phyloP scores from a whole-genome alignment of 2,113 vertebrate species.

The Aythya baeri region DNA sequence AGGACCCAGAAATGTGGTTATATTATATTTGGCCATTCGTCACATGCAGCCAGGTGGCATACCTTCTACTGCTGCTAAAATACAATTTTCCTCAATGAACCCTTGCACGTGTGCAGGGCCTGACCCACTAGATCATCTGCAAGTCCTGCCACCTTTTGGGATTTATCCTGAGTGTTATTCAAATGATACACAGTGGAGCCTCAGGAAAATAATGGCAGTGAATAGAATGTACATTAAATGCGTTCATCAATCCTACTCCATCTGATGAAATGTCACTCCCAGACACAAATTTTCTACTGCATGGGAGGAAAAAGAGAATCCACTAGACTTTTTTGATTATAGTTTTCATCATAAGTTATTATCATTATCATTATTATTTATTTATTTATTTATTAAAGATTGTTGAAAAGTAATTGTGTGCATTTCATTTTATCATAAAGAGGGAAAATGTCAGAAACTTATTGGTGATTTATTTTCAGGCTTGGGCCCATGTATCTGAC shows the following conservation, averaged over 20 bases:
- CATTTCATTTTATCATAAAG: background rate
- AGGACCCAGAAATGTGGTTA: background rate
- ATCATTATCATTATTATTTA: no score
- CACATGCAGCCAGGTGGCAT: background rate
- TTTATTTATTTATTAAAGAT: background rate
- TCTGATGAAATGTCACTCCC: background rate
- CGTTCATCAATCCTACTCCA: background rate
- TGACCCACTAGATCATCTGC: background rate
- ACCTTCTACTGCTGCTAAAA: background rate
- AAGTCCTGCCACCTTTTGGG: background rate
- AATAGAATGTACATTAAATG: constrained; percentile 1
- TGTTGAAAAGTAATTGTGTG: background rate
- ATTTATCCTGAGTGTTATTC: constrained; percentile 21
- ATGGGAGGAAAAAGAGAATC: background rate
- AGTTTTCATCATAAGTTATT: background rate
- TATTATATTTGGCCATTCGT: background rate
- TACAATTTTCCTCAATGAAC: background rate
- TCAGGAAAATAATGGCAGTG: constrained; percentile 8
- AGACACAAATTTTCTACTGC: background rate
- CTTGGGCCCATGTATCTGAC: background rate
- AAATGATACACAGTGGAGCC: background rate
- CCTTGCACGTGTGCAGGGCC: background rate
- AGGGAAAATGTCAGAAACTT: background rate
- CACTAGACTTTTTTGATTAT: background rate
- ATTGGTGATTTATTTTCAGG: background rate